Base-by-base conservation (phyloP, 2,113 vertebrate genomes). In the Hemibagrus wyckioides region DNA sequence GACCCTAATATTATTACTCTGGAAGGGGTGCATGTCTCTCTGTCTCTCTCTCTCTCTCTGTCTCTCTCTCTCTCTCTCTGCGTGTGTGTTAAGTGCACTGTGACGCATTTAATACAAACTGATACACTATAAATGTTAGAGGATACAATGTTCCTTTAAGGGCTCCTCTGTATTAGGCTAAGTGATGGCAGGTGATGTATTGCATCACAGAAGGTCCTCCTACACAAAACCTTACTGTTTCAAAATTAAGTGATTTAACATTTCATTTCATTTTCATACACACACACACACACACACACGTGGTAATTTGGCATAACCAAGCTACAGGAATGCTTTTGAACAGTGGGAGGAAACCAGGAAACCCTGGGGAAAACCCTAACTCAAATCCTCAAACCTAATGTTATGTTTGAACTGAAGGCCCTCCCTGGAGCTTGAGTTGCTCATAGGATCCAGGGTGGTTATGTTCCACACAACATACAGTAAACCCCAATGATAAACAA, bases 1-100 rank as follows among this genome's bases (percentile, higher is more conserved):
- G 80, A 86, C 80, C 88, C 86, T 82, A 54, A 69, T 87, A 52
- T 88, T 84, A 87, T 86, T 63, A 89, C 76, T 85, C 54, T 85
- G 56, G 15, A 48, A 71, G 83, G 75, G 82, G 80, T 21, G 69
- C 33, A 63, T 36, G 54, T 57, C 41, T 73, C 56, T 80, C 30
- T 85, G 73, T 84, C 88, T 76, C 88, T 57, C 82, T 85, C 85
- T 67, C 85, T 80, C 69, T 61, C 52, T 59, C 69, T 85, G 69
- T 59, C 54, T 75, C 25, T 84, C 50, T 69, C 36, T 83, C 81
- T 84, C 82, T 84, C 59, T 83, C 39, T 83, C 41, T 83, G 39
- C 23, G 41, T 48, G 73, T 76, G 23, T 76, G 41, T 76, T 82
- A 39, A 54, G 82, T 67, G 48, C 41, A 23, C 14, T 85, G 44